These are phyloP conservation scores for Molothrus ater DNA, from an alignment of 2,797 vertebrate genomes.

Conservation along the genomic window DNA sequence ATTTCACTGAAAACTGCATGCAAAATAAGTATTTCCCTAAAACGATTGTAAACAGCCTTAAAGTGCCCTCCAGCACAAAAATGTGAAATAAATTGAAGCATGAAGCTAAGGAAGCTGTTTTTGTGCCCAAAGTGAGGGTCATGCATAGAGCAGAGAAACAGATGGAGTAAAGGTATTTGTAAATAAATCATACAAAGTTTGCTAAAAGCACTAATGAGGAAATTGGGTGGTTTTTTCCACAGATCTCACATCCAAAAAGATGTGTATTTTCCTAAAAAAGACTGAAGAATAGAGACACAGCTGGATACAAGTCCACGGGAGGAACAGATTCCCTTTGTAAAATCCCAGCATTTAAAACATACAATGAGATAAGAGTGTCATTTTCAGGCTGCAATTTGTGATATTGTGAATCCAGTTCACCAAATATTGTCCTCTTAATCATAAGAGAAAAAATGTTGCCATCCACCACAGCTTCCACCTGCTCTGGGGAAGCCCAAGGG, in stretches of 20 bases:
- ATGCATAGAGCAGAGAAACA: not conserved
- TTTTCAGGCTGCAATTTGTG: not conserved
- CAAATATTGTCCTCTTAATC: not conserved
- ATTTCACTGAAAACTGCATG: not conserved
- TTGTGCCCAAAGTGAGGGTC: not conserved
- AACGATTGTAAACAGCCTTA: not conserved
- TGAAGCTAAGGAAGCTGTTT: not conserved
- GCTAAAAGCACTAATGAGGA: not conserved
- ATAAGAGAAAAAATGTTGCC: not conserved
- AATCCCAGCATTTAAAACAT: not conserved
- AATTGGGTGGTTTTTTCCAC: fast-evolving
- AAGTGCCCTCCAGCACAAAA: not conserved
- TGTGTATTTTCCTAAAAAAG: not conserved
- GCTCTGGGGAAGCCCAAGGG: not conserved
- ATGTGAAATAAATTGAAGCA: not conserved
- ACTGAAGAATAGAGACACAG: not conserved
- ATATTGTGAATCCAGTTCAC: not conserved
- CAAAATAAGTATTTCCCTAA: not conserved
- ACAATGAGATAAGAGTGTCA: fast-evolving
- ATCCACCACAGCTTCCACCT: not conserved
- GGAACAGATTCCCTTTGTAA: not conserved
- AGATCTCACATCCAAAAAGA: not conserved
- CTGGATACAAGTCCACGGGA: fast-evolving
- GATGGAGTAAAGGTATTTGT: not conserved
- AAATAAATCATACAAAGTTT: not conserved